Percentiles rank a stretch among this genome's conserved stretches.
phyloP scores from a whole-genome alignment of 2,888 invertebrate species.

The Dryococelus australis region DNA sequence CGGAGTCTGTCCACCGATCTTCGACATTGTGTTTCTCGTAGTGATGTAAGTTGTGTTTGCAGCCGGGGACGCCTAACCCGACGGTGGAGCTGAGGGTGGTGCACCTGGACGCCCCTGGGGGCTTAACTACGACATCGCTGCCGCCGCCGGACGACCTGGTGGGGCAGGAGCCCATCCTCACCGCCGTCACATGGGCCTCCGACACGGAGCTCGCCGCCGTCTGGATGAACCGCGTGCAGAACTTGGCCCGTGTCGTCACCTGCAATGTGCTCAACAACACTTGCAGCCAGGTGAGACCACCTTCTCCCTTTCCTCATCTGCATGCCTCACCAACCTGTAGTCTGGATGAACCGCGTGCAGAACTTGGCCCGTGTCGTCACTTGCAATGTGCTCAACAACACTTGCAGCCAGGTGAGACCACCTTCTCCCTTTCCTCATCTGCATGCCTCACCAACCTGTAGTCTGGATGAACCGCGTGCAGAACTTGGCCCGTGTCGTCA shows the following conservation, averaged over 20 bases:
- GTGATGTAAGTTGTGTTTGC: conserved; percentile 46
- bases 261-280: conserved; percentile 62
- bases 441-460: too few species aligned
- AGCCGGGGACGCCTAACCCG: conserved; percentile 75
- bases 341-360: conserved; percentile 92
- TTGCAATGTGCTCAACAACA: conserved; percentile 62
- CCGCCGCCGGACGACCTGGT: conserved; percentile 55
- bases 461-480: conserved; percentile 93
- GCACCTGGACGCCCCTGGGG: conserved; percentile 57
- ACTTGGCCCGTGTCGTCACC: conserved; percentile 69
- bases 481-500: conserved; percentile 71
- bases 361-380: conserved; percentile 72
- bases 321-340: too few species aligned
- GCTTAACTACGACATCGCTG: conserved; percentile 48
- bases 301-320: too few species aligned
- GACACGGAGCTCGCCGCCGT: conserved; percentile 74
- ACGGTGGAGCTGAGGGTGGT: conserved; percentile 68
- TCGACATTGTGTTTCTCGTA: too few species aligned
- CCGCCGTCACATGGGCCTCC: conserved; percentile 74
- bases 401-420: conserved; percentile 49
- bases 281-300: conserved; percentile 50
- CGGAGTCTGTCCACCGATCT: too few species aligned
- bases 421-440: too few species aligned
- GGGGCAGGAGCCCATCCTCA: conserved; percentile 55
- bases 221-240: conserved; percentile 92